These are phyloP conservation scores for Champsocephalus gunnari DNA, from an alignment of 2,797 vertebrate species.

Conservation along the genomic window DNA sequence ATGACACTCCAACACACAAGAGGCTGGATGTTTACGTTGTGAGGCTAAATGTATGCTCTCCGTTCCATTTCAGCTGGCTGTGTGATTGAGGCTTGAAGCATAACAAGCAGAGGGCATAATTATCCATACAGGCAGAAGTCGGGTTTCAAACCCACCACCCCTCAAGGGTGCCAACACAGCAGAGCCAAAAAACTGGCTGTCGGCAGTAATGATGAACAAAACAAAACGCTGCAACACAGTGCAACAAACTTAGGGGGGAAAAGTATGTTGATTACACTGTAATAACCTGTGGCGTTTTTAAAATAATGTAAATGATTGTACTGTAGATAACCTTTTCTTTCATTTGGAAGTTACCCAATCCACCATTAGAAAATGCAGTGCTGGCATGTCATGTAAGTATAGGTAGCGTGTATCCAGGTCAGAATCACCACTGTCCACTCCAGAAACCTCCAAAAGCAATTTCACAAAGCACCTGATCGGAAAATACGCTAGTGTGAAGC, in stretches of 20 bases:
- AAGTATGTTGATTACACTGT: background rate
- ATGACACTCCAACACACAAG: conserved; percentile 31
- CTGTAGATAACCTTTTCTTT: background rate
- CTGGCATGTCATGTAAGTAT: background rate
- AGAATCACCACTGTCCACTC: background rate
- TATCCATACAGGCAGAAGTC: conserved; percentile 40
- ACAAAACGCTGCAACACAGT: conserved; percentile 29
- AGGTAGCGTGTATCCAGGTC: background rate
- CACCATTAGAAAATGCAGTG: background rate
- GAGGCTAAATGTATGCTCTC: conserved; percentile 47
- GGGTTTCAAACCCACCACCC: conserved; percentile 41
- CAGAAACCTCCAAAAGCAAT: background rate
- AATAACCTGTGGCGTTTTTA: background rate
- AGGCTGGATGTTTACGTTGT: conserved; percentile 35
- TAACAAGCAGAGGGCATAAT: conserved; percentile 53
- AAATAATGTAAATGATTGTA: background rate
- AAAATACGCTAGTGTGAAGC: background rate
- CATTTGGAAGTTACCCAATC: background rate
- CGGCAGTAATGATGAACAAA: conserved; percentile 37
- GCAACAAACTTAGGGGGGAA: background rate
- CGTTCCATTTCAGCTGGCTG: conserved; percentile 24
- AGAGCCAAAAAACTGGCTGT: conserved; percentile 20
- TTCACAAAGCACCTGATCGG: background rate
- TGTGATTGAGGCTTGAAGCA: conserved; percentile 35
- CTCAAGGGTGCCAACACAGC: conserved; percentile 19